Conservation (phyloP, 2,888 invertebrate species). For the Tachystola acroxantha region DNA sequence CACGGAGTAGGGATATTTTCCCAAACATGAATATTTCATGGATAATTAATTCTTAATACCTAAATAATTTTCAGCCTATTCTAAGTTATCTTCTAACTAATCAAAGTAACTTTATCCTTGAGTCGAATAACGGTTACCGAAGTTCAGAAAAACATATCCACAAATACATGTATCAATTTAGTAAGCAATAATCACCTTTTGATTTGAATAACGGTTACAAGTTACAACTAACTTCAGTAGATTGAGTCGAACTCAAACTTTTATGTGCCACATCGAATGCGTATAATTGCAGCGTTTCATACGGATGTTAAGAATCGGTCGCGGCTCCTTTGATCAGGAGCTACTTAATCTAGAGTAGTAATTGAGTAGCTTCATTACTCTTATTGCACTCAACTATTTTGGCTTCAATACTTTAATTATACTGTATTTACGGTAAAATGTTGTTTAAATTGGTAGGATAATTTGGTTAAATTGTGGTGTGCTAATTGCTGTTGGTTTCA, state of each 20-base stretch:
- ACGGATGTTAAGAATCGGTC: conserved; percentile 1
- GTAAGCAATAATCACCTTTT: not conserved
- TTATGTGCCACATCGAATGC: conserved; percentile 5
- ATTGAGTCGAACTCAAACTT: conserved; percentile 2
- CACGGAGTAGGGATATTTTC: too few relatives aligned
- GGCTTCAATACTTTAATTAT: conserved; percentile 3
- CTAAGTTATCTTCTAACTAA: too few relatives aligned
- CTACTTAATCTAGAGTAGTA: conserved; percentile 5
- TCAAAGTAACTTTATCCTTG: too few relatives aligned
- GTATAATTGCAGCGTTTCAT: conserved; percentile 3
- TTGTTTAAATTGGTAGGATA: not conserved
- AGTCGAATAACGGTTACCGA: too few relatives aligned
- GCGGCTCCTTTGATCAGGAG: conserved; percentile 7
- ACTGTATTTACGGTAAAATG: not conserved
- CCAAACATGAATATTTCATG: too few relatives aligned
- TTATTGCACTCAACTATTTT: not conserved
- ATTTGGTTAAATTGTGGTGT: not conserved
- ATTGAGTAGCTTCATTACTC: conserved; percentile 5
- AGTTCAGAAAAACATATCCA: not conserved
- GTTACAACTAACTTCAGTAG: not conserved
- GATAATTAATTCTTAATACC: too few relatives aligned
- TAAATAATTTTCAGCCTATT: too few relatives aligned
- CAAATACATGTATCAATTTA: not conserved
- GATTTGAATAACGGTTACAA: conserved; percentile 4
- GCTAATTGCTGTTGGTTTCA: too few relatives aligned